Evolutionary conservation across 2,888 invertebrate genomes (phyloP), one percentile per base, ranked within the genome.

Genomic region (Tortricodes alternella): DNA sequence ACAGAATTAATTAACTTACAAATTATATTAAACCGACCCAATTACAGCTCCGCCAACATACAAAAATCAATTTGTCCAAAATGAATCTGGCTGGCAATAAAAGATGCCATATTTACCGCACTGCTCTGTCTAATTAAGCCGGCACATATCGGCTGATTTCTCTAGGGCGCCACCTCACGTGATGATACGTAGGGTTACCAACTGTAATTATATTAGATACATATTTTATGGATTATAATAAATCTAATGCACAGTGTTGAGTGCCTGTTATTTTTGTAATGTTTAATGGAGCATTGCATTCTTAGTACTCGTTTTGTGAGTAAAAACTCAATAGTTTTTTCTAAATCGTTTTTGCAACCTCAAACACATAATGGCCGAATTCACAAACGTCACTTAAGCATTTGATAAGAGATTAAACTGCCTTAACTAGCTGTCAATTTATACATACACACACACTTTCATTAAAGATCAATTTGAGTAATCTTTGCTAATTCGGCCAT

Each of bases 131-230:
- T 77, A 78, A 77, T 78, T 78, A 78, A 69, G 66, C 61, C 61
- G 66, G 72, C 76, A 75, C 71, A 84, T 78, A 83, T 81, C 76
- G 67, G 64, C 69, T 85, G 84, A 85, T 85, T 85, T 85, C 84
- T 85, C 84, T 71, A 68, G 83, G 85, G 84, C 76, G 70, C 73
- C 63, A 63, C 76, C 80, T 72, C 71, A 69, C 67, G 73, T 78
- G 74, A 80, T 78, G 76, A 71, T 71, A 73, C 71, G 73, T 67
- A 68, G 70, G 55, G 55, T 16, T 55, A 27, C 46, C 55, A 48
- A 3, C 32, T 18, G 9, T 29, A 29, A n/a, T 3, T 11, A 29
- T 11, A 13, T 13, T 34, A 11, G 15, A 8, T 34, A 27, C 8
- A 3, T 27, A 34, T 34, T 3, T 34, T 4, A 9, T n/a, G n/a